Evolutionary conservation across 1,140 invertebrate genomes (phyloP).

Genomic region (Mesaphorura yosii): DNA sequence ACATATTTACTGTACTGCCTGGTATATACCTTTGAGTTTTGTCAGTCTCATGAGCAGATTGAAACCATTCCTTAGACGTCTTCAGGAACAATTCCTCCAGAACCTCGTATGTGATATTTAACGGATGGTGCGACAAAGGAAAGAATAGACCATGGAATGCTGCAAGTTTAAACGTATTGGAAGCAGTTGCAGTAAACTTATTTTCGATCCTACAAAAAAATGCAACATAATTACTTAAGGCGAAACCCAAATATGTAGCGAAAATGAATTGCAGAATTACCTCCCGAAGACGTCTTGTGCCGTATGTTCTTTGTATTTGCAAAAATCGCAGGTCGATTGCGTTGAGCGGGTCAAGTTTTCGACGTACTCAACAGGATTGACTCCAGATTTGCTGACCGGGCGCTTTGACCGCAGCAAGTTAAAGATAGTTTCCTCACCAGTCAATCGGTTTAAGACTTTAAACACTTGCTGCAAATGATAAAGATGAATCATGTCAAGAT

Average conservation of each 20-base stretch:
- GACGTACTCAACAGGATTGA: conserved; percentile 23
- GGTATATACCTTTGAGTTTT: conserved; percentile 24
- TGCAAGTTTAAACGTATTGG: conserved; percentile 43
- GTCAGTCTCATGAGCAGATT: conserved; percentile 22
- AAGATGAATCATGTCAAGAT: background rate
- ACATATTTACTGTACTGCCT: background rate
- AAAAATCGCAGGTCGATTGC: conserved; percentile 35
- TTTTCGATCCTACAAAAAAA: conserved; percentile 33
- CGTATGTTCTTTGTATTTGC: conserved; percentile 35
- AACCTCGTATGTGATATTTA: conserved; percentile 35
- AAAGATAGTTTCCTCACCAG: conserved; percentile 37
- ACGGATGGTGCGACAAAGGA: conserved; percentile 37
- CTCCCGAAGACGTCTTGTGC: conserved; percentile 38
- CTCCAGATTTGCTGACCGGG: conserved; percentile 27
- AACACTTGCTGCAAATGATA: conserved; percentile 31
- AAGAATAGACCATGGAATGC: conserved; percentile 40
- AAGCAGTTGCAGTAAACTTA: conserved; percentile 36
- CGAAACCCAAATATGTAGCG: background rate
- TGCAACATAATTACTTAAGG: background rate
- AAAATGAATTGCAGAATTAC: too few relatives aligned
- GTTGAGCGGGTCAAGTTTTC: conserved; percentile 30
- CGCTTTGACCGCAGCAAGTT: conserved; percentile 38
- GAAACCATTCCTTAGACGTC: conserved; percentile 36
- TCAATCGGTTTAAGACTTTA: conserved; percentile 36
- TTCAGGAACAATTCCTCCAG: conserved; percentile 36